Conservation (phyloP, 1,140 invertebrate species). For the Drosophila quadrilineata region DNA sequence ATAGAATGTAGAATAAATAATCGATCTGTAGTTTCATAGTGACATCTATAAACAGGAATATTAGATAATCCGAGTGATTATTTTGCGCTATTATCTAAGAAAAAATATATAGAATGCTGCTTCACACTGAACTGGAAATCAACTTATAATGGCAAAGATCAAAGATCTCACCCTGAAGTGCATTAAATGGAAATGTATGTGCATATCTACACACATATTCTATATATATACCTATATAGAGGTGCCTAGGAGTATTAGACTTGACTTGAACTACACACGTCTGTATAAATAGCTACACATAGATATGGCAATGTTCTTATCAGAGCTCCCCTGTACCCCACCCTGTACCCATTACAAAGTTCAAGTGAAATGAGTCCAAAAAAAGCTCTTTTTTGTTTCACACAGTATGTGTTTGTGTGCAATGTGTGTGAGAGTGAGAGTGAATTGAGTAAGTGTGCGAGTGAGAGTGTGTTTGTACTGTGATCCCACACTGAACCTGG, state of each 20-base stretch:
- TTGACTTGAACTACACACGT: too few relatives aligned
- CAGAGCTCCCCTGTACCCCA: slow-evolving; percentile 19
- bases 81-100: neutral
- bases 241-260: too few relatives aligned
- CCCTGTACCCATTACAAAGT: too few relatives aligned
- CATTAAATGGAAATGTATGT: slow-evolving; percentile 19
- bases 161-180: slow-evolving; percentile 41
- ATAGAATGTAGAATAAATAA: too few relatives aligned
- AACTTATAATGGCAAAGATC: slow-evolving; percentile 26
- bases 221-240: neutral
- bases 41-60: neutral
- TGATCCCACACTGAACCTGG: slow-evolving; percentile 19
- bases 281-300: slow-evolving; percentile 1
- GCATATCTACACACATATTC: slow-evolving; percentile 13
- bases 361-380: slow-evolving; percentile 39
- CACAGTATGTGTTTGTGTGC: neutral
- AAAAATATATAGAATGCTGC: neutral
- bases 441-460: neutral
- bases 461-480: slow-evolving; percentile 12
- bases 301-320: slow-evolving; percentile 57
- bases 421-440: neutral
- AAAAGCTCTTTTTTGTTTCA: slow-evolving; percentile 10
- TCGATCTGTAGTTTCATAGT: slow-evolving; percentile 13
- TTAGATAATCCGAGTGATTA: neutral
- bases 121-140: neutral